These are phyloP conservation scores for Pyrocoelia pectoralis DNA, from an alignment of 2,888 invertebrate species.

Conservation along the genomic window DNA sequence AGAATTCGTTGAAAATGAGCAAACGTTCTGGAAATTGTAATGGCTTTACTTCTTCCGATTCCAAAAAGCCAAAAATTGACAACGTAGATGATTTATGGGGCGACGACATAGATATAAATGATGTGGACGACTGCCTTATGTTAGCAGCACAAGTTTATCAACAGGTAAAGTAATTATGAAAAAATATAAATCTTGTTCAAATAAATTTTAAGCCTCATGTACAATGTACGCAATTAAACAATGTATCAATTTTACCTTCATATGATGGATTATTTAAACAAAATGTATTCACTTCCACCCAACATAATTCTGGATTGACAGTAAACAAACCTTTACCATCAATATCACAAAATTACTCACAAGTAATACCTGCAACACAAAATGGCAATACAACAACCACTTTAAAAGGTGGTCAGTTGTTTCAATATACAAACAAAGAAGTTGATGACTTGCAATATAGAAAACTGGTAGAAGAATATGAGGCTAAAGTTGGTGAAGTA, in stretches of 20 bases:
- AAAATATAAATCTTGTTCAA: no score
- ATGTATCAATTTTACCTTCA: conserved; percentile 43
- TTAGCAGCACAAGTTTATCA: conserved; percentile 50
- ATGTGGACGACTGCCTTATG: conserved; percentile 51
- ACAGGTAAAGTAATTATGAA: conserved; percentile 20
- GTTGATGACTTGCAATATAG: conserved; percentile 41
- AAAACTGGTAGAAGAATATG: conserved; percentile 59
- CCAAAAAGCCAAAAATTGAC: conserved; percentile 44
- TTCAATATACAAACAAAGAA: conserved; percentile 18
- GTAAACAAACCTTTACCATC: background rate
- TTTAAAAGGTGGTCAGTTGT: conserved; percentile 15
- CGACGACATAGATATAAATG: conserved; percentile 46
- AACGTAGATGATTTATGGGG: conserved; percentile 50
- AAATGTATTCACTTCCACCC: conserved; percentile 41
- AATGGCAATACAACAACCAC: background rate
- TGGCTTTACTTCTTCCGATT: conserved; percentile 32
- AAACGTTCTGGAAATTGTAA: conserved; percentile 26
- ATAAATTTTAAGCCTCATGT: background rate
- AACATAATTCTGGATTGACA: conserved; percentile 19
- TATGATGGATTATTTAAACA: conserved; percentile 46
- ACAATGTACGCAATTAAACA: conserved; percentile 20
- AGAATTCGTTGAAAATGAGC: conserved; percentile 23
- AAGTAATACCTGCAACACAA: background rate
- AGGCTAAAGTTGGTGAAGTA: conserved; percentile 67
- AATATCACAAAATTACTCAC: no score